Evolutionary conservation across 2,888 invertebrate genomes (phyloP), one percentile per base, ranked within the genome.

Genomic region (Uropetala carovei): DNA sequence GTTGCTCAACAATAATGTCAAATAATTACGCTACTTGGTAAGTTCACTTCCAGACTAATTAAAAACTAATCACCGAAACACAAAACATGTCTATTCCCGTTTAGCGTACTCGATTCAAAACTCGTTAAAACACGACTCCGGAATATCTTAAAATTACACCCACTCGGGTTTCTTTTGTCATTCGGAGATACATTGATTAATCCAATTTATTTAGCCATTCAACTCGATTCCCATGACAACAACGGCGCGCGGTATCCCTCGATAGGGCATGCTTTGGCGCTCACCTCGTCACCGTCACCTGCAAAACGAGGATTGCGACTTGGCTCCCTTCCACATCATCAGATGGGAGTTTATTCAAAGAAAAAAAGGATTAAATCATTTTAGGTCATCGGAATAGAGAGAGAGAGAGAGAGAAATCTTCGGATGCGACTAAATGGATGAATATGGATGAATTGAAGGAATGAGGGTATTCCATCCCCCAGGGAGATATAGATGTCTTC

Each of bases 171-270:
- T 22, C 75, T 27, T 68, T 68, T 68, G n/a, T 68, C n/a, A 27
- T 75, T 27, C 75, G 10, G 22, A 75, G 75, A 75, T 22, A 27
- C 22, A 75, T 75, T 75, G 13, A 75, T 75, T 75, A 75, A 75
- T 22, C 75, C 75, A 75, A 75, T 75, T 75, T 75, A 75, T 27
- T 27, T 75, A 75, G 75, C 10, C 75, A 27, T n/a, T n/a, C n/a
- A n/a, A n/a, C 75, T 75, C 75, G 22, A 75, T 75, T 75, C n/a
- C 22, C 11, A 9, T 13, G 75, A 27, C 75, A 75, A 75, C 75
- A 75, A 75, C 13, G 75, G 75, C 22, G 4, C 11, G 75, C 11
- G 75, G 75, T 75, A 75, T 75, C 75, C 75, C 22, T 13, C 22
- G 75, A 75, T 75, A 75, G 75, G 75, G 22, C 75, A 75, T 75